A percentile compares a stretch with the other conserved stretches of the same genome.
These are phyloP conservation scores for Bombylius discolor DNA, from an alignment of 2,888 invertebrate species.

Conservation along the genomic window DNA sequence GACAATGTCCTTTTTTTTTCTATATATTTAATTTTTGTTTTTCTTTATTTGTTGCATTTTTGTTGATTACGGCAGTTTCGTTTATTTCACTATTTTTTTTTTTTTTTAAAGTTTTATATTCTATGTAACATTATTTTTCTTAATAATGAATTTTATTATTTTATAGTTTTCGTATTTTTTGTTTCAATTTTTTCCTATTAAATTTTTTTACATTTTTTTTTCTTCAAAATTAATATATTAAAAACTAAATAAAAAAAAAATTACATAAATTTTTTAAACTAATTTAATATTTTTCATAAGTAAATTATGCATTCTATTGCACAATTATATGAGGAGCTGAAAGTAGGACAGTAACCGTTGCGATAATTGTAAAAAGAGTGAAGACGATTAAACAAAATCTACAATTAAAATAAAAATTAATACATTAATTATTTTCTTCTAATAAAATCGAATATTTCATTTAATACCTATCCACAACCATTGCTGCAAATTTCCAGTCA, in stretches of 20 bases:
- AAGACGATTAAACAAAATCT: slow-evolving; percentile 92
- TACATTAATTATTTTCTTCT: no score
- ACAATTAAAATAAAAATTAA: slow-evolving; percentile 18
- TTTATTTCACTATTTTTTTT: slow-evolving; percentile 4
- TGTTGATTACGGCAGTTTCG: slow-evolving; percentile 3
- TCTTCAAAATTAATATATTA: background rate
- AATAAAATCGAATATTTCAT: background rate
- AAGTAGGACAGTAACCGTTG: slow-evolving; percentile 79
- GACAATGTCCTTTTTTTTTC: background rate
- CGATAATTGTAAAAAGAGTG: slow-evolving; percentile 85
- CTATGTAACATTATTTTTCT: background rate
- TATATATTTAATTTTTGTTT: slow-evolving; percentile 13
- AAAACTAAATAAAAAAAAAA: no score
- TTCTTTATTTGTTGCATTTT: slow-evolving; percentile 5
- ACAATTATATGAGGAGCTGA: slow-evolving; percentile 92
- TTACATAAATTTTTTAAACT: no score
- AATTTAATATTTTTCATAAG: background rate
- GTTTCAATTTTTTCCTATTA: slow-evolving; percentile 2
- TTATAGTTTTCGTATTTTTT: slow-evolving; percentile 5
- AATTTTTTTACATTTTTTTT: slow-evolving; percentile 1
- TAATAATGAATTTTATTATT: background rate
- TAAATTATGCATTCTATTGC: slow-evolving; percentile 45
- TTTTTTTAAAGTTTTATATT: background rate
- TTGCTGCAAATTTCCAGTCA: slow-evolving; percentile 97
- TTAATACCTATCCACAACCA: slow-evolving; percentile 81